Evolutionary conservation across 2,888 invertebrate genomes (phyloP).

Genomic region (Laspeyria flexula): DNA sequence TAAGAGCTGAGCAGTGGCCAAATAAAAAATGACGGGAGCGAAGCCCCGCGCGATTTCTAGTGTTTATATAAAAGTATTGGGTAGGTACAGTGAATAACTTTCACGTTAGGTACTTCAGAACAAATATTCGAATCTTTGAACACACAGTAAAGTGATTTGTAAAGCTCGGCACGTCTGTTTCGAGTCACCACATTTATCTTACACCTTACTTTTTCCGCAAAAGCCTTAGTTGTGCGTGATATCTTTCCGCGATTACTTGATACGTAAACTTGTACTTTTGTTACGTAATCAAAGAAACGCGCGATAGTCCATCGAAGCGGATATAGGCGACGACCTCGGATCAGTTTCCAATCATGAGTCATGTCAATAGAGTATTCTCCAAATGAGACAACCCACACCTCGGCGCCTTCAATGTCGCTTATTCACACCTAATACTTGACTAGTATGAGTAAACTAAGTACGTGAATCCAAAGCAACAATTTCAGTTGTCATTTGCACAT

Average conservation of each 20-base stretch:
- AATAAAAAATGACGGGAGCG: too few species aligned
- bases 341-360: constrained; percentile 70
- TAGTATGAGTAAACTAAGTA: constrained; percentile 23
- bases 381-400: constrained; percentile 57
- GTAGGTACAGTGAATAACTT: constrained; percentile 20
- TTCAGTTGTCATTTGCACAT: too few species aligned
- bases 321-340: constrained; percentile 69
- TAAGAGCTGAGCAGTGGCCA: too few species aligned
- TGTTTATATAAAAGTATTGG: too few species aligned
- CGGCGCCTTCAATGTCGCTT: constrained; percentile 45
- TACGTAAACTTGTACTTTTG: constrained; percentile 8
- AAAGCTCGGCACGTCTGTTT: constrained; percentile 35
- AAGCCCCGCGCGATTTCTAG: too few species aligned
- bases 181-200: constrained; percentile 35
- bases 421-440: constrained; percentile 7
- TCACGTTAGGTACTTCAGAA: constrained; percentile 13
- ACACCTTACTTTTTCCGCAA: constrained; percentile 37
- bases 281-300: constrained; percentile 52
- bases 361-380: constrained; percentile 50
- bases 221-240: constrained; percentile 41
- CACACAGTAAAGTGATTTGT: constrained; percentile 28
- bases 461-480: neutral
- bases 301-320: constrained; percentile 58
- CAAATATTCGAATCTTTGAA: constrained; percentile 25
- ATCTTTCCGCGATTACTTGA: constrained; percentile 34